Evolutionary conservation across 2,113 vertebrate species (phyloP).

Genomic region (Corythaeola cristata): DNA sequence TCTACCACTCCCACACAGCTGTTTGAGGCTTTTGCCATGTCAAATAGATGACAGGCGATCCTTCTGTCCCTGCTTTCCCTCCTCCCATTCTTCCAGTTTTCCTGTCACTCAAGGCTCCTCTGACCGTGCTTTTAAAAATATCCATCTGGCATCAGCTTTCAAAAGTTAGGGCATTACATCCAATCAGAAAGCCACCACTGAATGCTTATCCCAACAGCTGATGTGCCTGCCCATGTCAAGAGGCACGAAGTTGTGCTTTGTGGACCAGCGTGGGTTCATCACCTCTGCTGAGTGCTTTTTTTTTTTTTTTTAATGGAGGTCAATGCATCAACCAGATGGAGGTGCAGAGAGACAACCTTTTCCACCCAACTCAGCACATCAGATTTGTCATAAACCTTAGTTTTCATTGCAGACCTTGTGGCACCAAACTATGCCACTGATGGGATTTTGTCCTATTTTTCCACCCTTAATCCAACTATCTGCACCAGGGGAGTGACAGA

Average conservation of each 20-base stretch:
- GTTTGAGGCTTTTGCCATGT: neutral
- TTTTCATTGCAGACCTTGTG: neutral
- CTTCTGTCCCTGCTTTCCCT: neutral
- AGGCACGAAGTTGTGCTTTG: neutral
- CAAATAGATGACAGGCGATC: neutral
- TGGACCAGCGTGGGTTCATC: neutral
- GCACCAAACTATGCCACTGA: neutral
- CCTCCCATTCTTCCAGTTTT: neutral
- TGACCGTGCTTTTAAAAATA: neutral
- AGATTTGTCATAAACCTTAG: neutral
- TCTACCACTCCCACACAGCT: neutral
- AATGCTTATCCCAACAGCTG: neutral
- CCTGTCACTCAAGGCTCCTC: neutral
- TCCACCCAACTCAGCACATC: neutral
- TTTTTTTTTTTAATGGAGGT: neutral
- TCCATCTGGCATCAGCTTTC: neutral
- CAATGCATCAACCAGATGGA: neutral
- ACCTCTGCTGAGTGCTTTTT: neutral
- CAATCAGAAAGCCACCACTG: neutral
- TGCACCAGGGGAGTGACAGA: neutral
- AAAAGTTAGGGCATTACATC: neutral
- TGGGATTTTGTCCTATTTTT: neutral
- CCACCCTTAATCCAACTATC: neutral
- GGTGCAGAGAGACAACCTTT: neutral
- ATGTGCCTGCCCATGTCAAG: accelerated